Conservation (phyloP, 2,113 vertebrate genomes). For the Perca flavescens region DNA sequence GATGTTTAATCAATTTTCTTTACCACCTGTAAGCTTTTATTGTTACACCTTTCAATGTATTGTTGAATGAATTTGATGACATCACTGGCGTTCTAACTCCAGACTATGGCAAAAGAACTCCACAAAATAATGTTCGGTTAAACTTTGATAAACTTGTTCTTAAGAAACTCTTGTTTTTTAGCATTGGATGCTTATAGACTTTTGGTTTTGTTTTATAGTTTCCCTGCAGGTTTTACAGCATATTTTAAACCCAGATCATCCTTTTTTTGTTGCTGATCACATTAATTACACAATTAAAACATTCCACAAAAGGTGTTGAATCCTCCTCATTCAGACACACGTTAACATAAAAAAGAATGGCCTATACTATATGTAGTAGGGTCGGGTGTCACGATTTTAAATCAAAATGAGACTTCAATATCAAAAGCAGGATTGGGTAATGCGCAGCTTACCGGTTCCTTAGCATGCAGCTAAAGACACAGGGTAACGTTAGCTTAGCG, state of each 20-base stretch:
- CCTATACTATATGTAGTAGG: background rate
- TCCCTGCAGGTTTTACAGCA: background rate
- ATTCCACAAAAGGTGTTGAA: background rate
- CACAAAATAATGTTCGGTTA: background rate
- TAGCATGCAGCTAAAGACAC: too few species aligned
- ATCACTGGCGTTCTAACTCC: background rate
- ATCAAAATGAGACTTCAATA: too few species aligned
- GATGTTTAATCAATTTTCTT: conserved; percentile 16
- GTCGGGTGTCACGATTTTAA: too few species aligned
- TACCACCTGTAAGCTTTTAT: background rate
- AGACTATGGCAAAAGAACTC: background rate
- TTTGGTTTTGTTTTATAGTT: background rate
- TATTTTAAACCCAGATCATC: background rate
- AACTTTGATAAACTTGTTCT: background rate
- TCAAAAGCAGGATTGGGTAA: too few species aligned
- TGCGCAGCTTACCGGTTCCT: too few species aligned
- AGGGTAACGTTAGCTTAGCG: too few species aligned
- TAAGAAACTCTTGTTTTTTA: background rate
- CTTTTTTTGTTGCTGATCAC: background rate
- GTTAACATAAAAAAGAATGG: conserved; percentile 43
- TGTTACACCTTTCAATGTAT: background rate
- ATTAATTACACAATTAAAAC: background rate
- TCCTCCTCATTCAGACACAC: conserved; percentile 11
- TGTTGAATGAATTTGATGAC: background rate
- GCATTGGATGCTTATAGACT: background rate